Base-by-base conservation (phyloP, 2,113 vertebrate species). In the Panurus biarmicus region DNA sequence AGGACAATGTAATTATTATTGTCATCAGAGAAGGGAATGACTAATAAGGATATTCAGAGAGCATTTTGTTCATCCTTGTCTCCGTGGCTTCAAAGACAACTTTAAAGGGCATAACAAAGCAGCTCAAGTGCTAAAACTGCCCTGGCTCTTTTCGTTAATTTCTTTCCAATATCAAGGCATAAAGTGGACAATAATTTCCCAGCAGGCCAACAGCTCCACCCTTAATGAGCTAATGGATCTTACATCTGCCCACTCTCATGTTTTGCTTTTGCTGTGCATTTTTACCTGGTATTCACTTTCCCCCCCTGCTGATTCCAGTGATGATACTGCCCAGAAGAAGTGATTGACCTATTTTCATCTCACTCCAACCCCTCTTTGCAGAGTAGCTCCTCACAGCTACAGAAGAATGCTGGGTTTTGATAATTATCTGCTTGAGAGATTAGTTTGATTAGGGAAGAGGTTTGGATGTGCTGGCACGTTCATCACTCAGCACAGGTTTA, bases 101-200 rank as follows among this genome's bases (percentile, higher is more conserved):
- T 95, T 96, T 84, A 94, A 96, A 96, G 96, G 69, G 95, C 85
- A 95, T 97, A 96, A 96, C 96, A 97, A 97, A 95, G 56, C 69
- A 96, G 84, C 76, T 93, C 74, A 91, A 95, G 75, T 94, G 73
- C 51, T 92, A 84, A 96, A 93, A 82, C 78, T 83, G 84, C 81
- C 58, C 95, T 77, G 62, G 62, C 51, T 87, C 60, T 93, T 91
- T 89, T 48, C 73, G 84, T 51, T 95, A 95, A 94, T 96, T 96
- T 96, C 66, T 94, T 95, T 88, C 86, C 77, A 91, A 92, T 94
- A 93, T 80, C 65, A 58, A 87, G 87, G 94, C 62, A 82, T 84
- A 67, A 96, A 96, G 48, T 71, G 84, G 91, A 95, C 88, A 92
- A 54, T 88, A 86, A 94, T 95, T 95, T 95, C 94, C 91, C 89